phyloP scores from a whole-genome alignment of 2,113 vertebrate species.

The Eudorcas thomsonii region DNA sequence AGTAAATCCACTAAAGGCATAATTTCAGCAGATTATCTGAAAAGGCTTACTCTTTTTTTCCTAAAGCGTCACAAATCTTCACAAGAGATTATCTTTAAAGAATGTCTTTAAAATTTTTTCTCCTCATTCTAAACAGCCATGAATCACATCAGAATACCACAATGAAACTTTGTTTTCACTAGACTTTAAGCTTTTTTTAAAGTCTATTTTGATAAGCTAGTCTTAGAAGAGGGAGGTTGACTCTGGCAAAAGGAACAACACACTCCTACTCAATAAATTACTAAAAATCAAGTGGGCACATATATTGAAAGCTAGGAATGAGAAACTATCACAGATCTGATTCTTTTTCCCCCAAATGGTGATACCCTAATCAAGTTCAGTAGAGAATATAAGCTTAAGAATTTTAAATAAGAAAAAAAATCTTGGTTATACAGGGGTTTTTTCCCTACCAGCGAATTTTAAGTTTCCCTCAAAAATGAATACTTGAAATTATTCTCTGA shows the following conservation, averaged over 20 bases:
- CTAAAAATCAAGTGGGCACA: neutral
- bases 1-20: neutral
- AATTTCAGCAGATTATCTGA: slow-evolving; percentile 12
- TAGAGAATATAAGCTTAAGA: neutral
- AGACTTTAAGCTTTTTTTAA: neutral
- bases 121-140: neutral
- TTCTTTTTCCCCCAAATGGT: neutral
- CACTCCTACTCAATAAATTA: neutral
- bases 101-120: neutral
- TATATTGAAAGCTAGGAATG: neutral
- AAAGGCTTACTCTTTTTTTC: neutral
- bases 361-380: neutral
- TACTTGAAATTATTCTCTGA: neutral
- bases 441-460: neutral
- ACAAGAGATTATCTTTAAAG: neutral
- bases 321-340: neutral
- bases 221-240: neutral
- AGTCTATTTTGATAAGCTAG: neutral
- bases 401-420: neutral
- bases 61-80: neutral
- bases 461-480: neutral
- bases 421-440: rapidly evolving
- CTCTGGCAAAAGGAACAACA: neutral
- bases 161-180: neutral
- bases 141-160: neutral